Percentiles rank a stretch among this genome's conserved stretches.
Evolutionary conservation across 1,140 invertebrate genomes (phyloP).

Genomic region (Drosophila sulfurigaster): DNA sequence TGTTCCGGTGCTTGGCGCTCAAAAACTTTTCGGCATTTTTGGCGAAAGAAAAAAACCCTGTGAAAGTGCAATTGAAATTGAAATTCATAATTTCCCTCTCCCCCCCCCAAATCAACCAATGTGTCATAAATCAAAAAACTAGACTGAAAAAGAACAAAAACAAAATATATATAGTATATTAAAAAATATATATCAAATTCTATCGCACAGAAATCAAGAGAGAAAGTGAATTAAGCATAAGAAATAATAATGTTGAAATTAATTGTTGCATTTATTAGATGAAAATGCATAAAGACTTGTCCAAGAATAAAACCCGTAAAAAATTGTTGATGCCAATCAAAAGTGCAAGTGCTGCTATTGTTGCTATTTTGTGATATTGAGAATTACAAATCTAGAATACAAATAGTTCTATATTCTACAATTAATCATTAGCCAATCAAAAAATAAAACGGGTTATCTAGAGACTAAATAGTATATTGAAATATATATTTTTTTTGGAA

Average conservation of each 20-base stretch:
- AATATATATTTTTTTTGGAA: slow-evolving; percentile 12
- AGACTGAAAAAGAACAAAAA: slow-evolving; percentile 25
- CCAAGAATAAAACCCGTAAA: slow-evolving; percentile 83
- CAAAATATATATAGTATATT: background rate
- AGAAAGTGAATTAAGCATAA: background rate
- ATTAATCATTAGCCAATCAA: slow-evolving; percentile 40
- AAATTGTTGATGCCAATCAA: slow-evolving; percentile 60
- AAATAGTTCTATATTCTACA: slow-evolving; percentile 22
- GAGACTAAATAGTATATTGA: slow-evolving; percentile 51
- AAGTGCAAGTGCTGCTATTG: slow-evolving; percentile 33
- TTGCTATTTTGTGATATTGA: slow-evolving; percentile 69
- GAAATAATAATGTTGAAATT: slow-evolving; percentile 51
- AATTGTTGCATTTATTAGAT: slow-evolving; percentile 71
- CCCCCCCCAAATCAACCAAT: slow-evolving; percentile 26
- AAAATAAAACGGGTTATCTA: slow-evolving; percentile 42
- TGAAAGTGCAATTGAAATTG: slow-evolving; percentile 31
- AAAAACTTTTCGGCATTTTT: slow-evolving; percentile 57
- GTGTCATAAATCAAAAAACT: slow-evolving; percentile 54
- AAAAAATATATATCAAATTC: slow-evolving; percentile 27
- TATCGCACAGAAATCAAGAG: slow-evolving; percentile 3
- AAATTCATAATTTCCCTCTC: slow-evolving; percentile 25
- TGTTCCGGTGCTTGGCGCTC: slow-evolving; percentile 72
- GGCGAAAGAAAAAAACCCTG: slow-evolving; percentile 24
- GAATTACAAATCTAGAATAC: slow-evolving; percentile 32
- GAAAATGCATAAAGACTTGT: slow-evolving; percentile 83